These are phyloP conservation scores for Corythoichthys haematopterus DNA, from an alignment of 2,113 vertebrate species.

Conservation along the genomic window DNA sequence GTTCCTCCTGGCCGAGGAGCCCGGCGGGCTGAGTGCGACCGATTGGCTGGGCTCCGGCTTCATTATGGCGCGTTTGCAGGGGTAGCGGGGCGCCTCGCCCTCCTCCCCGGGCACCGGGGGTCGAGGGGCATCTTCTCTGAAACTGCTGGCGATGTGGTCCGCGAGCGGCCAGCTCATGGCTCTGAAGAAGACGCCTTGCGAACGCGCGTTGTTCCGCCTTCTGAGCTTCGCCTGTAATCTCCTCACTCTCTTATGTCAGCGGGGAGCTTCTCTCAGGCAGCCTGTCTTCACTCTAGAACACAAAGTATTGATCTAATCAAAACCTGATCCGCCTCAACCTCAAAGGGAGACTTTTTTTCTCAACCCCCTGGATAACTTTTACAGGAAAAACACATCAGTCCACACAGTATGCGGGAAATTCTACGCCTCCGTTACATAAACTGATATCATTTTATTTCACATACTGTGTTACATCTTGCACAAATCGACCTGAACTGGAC, in stretches of 20 bases:
- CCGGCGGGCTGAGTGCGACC: conserved; percentile 59
- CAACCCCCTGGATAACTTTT: conserved; percentile 70
- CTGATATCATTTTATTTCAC: neutral
- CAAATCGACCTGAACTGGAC: neutral
- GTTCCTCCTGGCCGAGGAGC: conserved; percentile 81
- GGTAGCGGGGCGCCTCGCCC: conserved; percentile 83
- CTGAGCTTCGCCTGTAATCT: conserved; percentile 75
- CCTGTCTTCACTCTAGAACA: conserved; percentile 85
- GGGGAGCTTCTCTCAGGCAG: conserved; percentile 81
- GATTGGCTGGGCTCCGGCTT: conserved; percentile 75
- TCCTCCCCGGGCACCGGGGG: conserved; percentile 96
- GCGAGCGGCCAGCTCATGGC: conserved; percentile 90
- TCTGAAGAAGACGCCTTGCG: conserved; percentile 49
- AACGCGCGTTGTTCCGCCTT: conserved; percentile 51
- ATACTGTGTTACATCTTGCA: neutral
- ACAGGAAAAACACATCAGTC: conserved; percentile 43
- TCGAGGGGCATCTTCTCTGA: conserved; percentile 94
- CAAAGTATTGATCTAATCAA: conserved; percentile 94
- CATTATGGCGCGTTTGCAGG: conserved; percentile 68
- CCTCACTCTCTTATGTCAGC: conserved; percentile 92
- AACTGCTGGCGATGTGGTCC: conserved; percentile 86
- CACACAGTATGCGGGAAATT: conserved; percentile 34
- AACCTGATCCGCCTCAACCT: conserved; percentile 91
- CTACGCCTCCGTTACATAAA: conserved; percentile 50
- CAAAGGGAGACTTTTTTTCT: conserved; percentile 78